phyloP scores from a whole-genome alignment of 2,888 invertebrate species.

The Diabrotica balteata region DNA sequence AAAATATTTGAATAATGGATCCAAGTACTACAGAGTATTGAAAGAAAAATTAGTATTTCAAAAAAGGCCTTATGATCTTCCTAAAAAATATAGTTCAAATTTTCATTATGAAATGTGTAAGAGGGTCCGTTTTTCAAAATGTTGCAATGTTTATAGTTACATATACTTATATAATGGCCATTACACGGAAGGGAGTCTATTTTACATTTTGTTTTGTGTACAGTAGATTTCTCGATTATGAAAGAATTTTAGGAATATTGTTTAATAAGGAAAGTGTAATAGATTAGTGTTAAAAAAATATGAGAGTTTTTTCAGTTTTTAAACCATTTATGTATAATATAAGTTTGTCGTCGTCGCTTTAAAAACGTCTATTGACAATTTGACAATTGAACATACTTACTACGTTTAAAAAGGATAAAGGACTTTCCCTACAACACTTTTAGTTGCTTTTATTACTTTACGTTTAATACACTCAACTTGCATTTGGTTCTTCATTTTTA shows the following conservation, averaged over 20 bases:
- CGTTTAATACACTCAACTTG: too few species aligned
- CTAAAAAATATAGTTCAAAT: constrained; percentile 26
- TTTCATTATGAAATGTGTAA: constrained; percentile 14
- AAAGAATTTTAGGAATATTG: neutral
- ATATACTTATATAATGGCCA: constrained; percentile 43
- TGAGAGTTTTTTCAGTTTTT: too few species aligned
- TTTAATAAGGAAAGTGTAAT: too few species aligned
- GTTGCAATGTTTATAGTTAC: constrained; percentile 46
- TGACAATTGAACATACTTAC: too few species aligned
- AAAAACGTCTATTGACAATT: too few species aligned
- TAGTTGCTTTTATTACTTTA: too few species aligned
- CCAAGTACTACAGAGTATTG: constrained; percentile 13
- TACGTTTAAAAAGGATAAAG: too few species aligned
- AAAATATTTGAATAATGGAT: constrained; percentile 18
- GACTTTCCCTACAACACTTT: too few species aligned
- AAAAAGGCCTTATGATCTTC: constrained; percentile 27
- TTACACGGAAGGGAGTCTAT: constrained; percentile 34
- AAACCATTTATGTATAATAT: too few species aligned
- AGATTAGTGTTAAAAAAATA: too few species aligned
- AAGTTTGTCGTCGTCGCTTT: too few species aligned
- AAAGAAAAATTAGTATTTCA: constrained; percentile 25
- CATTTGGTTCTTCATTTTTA: too few species aligned
- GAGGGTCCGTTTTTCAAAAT: constrained; percentile 36
- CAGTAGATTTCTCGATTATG: constrained; percentile 25
- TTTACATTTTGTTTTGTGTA: constrained; percentile 31